A percentile compares a stretch with the other conserved stretches of the same genome.
These are phyloP conservation scores for Hydropsyche betteni DNA, from an alignment of 2,888 invertebrate species.

Conservation along the genomic window DNA sequence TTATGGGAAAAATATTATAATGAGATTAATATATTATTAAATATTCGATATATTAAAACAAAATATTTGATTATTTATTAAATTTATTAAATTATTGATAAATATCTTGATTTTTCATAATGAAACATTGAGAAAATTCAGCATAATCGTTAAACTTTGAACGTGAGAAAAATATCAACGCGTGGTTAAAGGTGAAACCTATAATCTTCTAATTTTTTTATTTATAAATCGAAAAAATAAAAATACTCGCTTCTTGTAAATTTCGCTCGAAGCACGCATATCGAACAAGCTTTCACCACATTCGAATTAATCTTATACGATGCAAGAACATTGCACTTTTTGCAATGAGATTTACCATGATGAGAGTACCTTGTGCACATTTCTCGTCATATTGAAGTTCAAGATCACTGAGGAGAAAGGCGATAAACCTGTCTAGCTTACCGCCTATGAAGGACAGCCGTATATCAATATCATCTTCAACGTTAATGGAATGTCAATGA, in stretches of 20 bases:
- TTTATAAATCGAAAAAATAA: too few relatives aligned
- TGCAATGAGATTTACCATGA: neutral
- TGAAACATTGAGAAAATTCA: neutral
- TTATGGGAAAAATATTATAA: too few relatives aligned
- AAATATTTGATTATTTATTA: too few relatives aligned
- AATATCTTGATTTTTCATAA: neutral
- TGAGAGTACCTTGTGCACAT: neutral
- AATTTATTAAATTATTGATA: too few relatives aligned
- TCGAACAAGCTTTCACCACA: constrained; percentile 14
- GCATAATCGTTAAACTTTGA: neutral
- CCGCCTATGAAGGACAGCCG: neutral
- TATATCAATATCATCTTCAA: constrained; percentile 1
- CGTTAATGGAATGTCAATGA: too few relatives aligned
- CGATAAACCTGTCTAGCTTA: constrained; percentile 2
- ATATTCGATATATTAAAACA: too few relatives aligned
- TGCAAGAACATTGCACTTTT: neutral
- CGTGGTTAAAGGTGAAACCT: neutral
- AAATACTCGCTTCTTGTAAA: too few relatives aligned
- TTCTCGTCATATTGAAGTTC: constrained; percentile 10
- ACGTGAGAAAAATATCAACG: neutral
- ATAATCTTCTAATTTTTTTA: neutral
- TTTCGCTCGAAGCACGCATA: too few relatives aligned
- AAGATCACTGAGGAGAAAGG: constrained; percentile 1
- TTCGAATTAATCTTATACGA: neutral
- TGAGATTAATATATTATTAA: too few relatives aligned